A percentile compares a stretch with the other conserved stretches of the same genome.
Conservation (phyloP, 2,113 vertebrate species). For the Festucalex cinctus region DNA sequence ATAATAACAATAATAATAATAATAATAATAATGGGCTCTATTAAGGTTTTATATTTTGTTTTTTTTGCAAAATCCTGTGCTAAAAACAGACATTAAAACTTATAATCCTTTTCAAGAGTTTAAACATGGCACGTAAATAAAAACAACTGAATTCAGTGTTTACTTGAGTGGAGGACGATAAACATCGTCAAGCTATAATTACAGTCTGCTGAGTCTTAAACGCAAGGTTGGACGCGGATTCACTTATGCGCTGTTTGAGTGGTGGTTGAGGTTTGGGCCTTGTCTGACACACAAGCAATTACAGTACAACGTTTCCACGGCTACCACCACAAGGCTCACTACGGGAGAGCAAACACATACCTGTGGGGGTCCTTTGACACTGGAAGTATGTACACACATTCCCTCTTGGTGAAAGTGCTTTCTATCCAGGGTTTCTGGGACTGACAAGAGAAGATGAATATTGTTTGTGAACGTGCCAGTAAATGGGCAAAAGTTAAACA, state of each 20-base stretch:
- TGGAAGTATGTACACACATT: constrained; percentile 98
- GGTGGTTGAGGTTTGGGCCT: constrained; percentile 52
- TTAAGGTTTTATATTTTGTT: background rate
- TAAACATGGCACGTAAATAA: background rate
- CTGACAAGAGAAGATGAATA: constrained; percentile 62
- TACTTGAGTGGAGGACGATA: background rate
- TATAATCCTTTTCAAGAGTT: background rate
- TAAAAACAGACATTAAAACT: background rate
- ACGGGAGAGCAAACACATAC: constrained; percentile 67
- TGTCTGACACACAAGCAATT: constrained; percentile 37
- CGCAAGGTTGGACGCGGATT: constrained; percentile 33
- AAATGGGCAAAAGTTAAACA: background rate
- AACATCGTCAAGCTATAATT: constrained; percentile 39
- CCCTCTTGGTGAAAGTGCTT: constrained; percentile 98
- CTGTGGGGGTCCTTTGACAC: constrained; percentile 99
- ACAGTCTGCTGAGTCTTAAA: constrained; percentile 43
- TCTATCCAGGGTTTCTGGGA: constrained; percentile 99
- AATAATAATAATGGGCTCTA: background rate
- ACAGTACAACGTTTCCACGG: constrained; percentile 57
- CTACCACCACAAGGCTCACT: constrained; percentile 28
- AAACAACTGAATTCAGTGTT: background rate
- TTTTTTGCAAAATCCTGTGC: background rate
- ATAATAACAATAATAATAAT: no score
- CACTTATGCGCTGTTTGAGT: constrained; percentile 41
- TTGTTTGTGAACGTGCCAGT: background rate